These are phyloP conservation scores for Brachionus rotundiformis DNA, from an alignment of 1,140 invertebrate genomes.

Conservation along the genomic window DNA sequence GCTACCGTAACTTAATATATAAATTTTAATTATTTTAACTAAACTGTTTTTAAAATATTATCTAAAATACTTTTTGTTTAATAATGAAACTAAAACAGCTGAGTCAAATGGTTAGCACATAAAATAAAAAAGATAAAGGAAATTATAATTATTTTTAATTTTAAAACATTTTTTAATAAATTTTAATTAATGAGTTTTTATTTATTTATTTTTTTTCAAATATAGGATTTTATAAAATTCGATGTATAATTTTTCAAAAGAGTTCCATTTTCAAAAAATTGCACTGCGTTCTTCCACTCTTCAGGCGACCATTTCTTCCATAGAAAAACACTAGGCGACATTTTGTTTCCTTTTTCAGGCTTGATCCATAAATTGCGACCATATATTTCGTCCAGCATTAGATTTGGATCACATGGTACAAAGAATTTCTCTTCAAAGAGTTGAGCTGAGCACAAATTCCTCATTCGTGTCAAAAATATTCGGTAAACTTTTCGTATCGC, in stretches of 20 bases:
- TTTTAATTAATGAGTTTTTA: not conserved
- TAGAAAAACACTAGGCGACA: not conserved
- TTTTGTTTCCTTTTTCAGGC: not conserved
- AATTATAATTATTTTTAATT: too few species aligned
- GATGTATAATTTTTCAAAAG: not conserved
- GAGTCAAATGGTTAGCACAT: too few species aligned
- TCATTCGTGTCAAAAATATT: not conserved
- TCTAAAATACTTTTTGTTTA: too few species aligned
- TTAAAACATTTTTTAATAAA: not conserved
- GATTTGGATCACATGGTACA: not conserved
- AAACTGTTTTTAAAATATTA: too few species aligned
- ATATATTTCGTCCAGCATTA: not conserved
- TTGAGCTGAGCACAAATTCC: not conserved
- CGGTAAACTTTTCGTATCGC: not conserved
- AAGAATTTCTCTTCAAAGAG: not conserved
- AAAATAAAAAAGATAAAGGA: too few species aligned
- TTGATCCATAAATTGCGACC: not conserved
- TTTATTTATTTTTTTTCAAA: not conserved
- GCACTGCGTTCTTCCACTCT: not conserved
- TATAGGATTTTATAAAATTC: not conserved
- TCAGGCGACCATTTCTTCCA: not conserved
- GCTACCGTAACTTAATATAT: too few species aligned
- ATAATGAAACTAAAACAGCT: too few species aligned
- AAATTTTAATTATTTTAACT: too few species aligned
- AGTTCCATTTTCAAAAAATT: not conserved